Base-by-base conservation (phyloP, 1,140 invertebrate genomes). In the Drosophila parvula region DNA sequence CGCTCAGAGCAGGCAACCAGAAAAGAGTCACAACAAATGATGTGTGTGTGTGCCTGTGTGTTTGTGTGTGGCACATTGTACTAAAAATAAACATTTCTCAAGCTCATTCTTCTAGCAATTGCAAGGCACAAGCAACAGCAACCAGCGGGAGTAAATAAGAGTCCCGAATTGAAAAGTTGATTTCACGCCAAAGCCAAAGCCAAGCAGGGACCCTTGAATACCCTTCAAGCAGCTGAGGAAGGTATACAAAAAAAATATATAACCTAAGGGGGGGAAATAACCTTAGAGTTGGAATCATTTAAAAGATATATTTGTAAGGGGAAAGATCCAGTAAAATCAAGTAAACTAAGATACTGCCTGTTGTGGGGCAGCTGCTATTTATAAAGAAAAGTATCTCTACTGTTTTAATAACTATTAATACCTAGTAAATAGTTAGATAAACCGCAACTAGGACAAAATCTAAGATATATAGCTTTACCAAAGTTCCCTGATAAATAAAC, bases 41-140 rank as follows among this genome's bases (percentile, higher is more conserved):
- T 18, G 28, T 36, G 22, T n/a, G 58, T 40, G 53, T 63, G 57
- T 55, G 51, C 53, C 75, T 8, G 47, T 53, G 36, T 45, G 57
- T 38, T 40, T 65, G 58, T 60, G 56, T 64, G 73, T 65, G 81
- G 53, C 68, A 71, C 81, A 85, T 85, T 82, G 81, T 81, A 75
- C 69, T 70, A 75, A 75, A 86, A 82, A 86, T 86, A 86, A 85
- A 86, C 79, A 86, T 86, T 75, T 76, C 47, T 53, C 74, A 73
- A 73, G 50, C 48, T 59, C 69, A 73, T 73, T 73, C 67, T 73
- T 71, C 53, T 28, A 71, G 67, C 67, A 71, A 50, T 73, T 73
- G 50, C 53, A 70, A 57, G 68, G 32, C 48, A 34, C 0, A 30
- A 36, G 12, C 51, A 28, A 27, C 14, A 48, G 18, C n/a, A 41